Evolutionary conservation across 1,140 invertebrate species (phyloP), one percentile per base, ranked within the genome.

Genomic region (Globodera rostochiensis): DNA sequence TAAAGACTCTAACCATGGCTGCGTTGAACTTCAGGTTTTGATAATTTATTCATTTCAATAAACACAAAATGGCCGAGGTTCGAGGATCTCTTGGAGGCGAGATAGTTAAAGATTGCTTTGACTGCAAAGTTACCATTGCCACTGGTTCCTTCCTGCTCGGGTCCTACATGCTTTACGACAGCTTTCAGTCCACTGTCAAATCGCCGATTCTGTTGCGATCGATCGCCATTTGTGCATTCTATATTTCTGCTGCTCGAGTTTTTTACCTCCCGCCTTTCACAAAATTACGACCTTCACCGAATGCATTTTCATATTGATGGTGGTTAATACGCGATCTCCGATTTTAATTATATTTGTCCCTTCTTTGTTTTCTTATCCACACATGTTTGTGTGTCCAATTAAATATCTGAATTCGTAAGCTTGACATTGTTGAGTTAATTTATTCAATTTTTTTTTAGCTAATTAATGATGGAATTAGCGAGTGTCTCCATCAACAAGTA

Each of bases 91-190:
- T 36, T 36, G 36, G 3, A 36, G 36, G 19, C 5, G 5, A 19
- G 57, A 6, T 19, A 15, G 19, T 64, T 64, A 15, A 78, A 13
- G 77, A 78, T 64, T 78, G 77, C 69, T 78, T 78, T 69, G 77
- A 78, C 4, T 77, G 76, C 57, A 77, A 77, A 69, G 47, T 77
- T n/a, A 78, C 77, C 8, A 21, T 78, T 69, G 11, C 77, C 53
- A 66, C 66, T 6, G 77, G 64, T n/a, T 69, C 76, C 9, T 69
- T 69, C 15, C 19, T 46, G 45, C 53, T 77, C 11, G 76, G 76
- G n/a, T 77, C 76, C 15, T 77, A 70, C 47, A 50, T 66, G 64
- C 6, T 77, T 11, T 77, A 77, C 76, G 69, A 77, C 64, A 77
- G 76, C 8, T 69, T 77, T 15, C 47, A 21, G 6, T 45, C 46